phyloP scores from a whole-genome alignment of 1,140 invertebrate genomes.

The Ylistrum balloti region DNA sequence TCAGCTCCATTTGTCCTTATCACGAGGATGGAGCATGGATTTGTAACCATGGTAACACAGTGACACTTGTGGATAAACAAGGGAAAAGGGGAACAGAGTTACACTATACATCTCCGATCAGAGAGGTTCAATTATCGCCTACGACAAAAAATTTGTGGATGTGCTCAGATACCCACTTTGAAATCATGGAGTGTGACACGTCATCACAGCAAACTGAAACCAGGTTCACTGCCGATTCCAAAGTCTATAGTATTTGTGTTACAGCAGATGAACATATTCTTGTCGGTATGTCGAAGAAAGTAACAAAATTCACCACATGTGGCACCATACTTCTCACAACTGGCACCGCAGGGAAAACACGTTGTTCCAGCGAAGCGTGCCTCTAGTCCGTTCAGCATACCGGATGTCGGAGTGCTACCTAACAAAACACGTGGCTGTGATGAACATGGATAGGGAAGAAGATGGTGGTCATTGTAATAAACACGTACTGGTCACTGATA shows the following conservation, averaged over 20 bases:
- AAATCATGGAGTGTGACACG: neutral
- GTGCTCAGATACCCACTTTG: neutral
- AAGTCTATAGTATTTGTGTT: neutral
- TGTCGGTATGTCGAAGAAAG: neutral
- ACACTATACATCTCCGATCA: neutral
- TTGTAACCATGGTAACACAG: neutral
- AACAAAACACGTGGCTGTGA: neutral
- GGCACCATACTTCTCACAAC: neutral
- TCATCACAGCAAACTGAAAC: neutral
- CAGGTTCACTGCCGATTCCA: neutral
- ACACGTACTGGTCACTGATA: neutral
- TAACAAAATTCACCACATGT: neutral
- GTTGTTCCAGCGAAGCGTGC: neutral
- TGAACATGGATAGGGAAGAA: neutral
- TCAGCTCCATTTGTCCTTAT: neutral
- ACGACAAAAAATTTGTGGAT: neutral
- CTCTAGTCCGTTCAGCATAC: neutral
- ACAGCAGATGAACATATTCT: conserved; percentile 3
- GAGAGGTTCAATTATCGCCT: neutral
- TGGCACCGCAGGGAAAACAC: neutral
- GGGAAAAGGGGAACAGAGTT: neutral
- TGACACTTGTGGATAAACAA: neutral
- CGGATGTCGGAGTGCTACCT: neutral
- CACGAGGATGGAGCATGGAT: neutral
- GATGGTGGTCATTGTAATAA: neutral